Conservation (phyloP, 2,888 invertebrate genomes). For the Scaptomyza polygonia region DNA sequence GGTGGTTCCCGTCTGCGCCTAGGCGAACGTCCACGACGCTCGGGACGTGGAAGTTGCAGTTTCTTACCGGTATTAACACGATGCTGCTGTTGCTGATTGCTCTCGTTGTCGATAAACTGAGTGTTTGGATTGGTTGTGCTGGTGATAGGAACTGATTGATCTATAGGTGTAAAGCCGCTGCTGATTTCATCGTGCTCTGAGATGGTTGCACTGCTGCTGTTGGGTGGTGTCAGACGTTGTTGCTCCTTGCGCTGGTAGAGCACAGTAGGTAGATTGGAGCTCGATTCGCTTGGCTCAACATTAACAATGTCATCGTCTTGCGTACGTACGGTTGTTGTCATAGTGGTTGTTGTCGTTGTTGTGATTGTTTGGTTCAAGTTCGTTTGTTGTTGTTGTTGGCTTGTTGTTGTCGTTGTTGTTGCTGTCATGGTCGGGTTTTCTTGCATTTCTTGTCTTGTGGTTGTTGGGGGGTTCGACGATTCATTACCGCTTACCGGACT, state of each 20-base stretch:
- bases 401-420: slow-evolving; percentile 48
- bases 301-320: slow-evolving; percentile 33
- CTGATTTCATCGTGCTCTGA: slow-evolving; percentile 38
- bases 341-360: slow-evolving; percentile 43
- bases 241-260: slow-evolving; percentile 38
- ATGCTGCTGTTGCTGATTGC: slow-evolving; percentile 43
- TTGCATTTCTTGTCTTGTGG: slow-evolving; percentile 38
- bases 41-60: slow-evolving; percentile 61
- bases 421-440: slow-evolving; percentile 35
- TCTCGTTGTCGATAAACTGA: slow-evolving; percentile 63
- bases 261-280: slow-evolving; percentile 37
- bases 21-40: slow-evolving; percentile 80
- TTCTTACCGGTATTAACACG: slow-evolving; percentile 51
- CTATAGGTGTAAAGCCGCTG: slow-evolving; percentile 25
- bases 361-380: slow-evolving; percentile 45
- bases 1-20: slow-evolving; percentile 66
- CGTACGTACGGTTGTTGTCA: slow-evolving; percentile 49
- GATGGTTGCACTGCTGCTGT: slow-evolving; percentile 17
- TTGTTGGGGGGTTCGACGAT: slow-evolving; percentile 30
- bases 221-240: slow-evolving; percentile 49
- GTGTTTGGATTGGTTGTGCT: slow-evolving; percentile 38
- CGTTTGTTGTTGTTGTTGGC: slow-evolving; percentile 39
- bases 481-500: slow-evolving; percentile 82
- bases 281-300: slow-evolving; percentile 33
- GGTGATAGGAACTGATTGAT: slow-evolving; percentile 49